These are phyloP conservation scores for Synergus itoensis DNA, from an alignment of 2,888 invertebrate genomes.

Conservation along the genomic window DNA sequence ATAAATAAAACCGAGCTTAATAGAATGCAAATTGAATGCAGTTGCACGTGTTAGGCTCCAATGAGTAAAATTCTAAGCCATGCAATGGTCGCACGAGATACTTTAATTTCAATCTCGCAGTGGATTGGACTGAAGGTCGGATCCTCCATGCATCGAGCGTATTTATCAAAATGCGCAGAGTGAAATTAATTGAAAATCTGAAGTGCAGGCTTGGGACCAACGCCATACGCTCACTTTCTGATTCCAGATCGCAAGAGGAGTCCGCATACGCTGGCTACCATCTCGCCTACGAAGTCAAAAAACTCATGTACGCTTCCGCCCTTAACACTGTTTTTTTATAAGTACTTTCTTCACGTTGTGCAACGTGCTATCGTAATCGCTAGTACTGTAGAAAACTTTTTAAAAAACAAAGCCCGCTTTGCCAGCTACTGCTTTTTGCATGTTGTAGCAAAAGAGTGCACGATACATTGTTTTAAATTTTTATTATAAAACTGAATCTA, in stretches of 20 bases:
- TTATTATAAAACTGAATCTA: not conserved
- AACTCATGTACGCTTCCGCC: slow-evolving; percentile 96
- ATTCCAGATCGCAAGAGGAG: slow-evolving; percentile 94
- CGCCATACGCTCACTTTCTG: slow-evolving; percentile 77
- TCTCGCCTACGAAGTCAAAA: slow-evolving; percentile 99
- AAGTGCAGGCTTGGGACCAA: slow-evolving; percentile 55
- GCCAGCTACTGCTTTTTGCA: slow-evolving; percentile 33
- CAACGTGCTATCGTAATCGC: slow-evolving; percentile 40
- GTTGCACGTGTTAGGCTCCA: slow-evolving; percentile 40
- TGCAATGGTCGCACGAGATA: slow-evolving; percentile 33
- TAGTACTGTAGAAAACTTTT: slow-evolving; percentile 27
- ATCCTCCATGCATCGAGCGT: not conserved
- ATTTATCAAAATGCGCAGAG: not conserved
- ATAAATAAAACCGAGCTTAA: slow-evolving; percentile 38
- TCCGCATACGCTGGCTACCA: slow-evolving; percentile 98
- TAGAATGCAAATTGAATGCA: slow-evolving; percentile 36
- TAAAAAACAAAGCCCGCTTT: slow-evolving; percentile 1
- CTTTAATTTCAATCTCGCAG: slow-evolving; percentile 27
- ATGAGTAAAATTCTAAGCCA: slow-evolving; percentile 39
- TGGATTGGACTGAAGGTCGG: not conserved
- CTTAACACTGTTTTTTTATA: slow-evolving; percentile 75
- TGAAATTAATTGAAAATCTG: slow-evolving; percentile 37
- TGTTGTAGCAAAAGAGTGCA: slow-evolving; percentile 12
- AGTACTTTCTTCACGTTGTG: slow-evolving; percentile 37
- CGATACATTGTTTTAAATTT: not conserved